These are phyloP conservation scores for Artibeus jamaicensis DNA, from an alignment of 2,797 vertebrate species.

Conservation along the genomic window DNA sequence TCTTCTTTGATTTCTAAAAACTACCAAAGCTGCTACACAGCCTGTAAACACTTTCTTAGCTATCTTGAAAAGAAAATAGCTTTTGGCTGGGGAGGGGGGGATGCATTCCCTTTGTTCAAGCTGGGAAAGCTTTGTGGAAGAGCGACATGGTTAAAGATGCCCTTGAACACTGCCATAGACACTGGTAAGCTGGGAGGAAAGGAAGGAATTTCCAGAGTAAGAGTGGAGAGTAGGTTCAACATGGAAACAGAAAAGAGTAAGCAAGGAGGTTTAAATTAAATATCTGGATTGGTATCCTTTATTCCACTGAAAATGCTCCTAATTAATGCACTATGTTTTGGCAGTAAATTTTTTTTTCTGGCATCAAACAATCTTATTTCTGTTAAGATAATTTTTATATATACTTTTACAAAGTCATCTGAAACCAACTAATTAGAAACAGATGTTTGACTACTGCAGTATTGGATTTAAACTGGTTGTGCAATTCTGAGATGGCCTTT, in stretches of 20 bases:
- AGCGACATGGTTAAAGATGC: not conserved
- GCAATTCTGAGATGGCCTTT: not conserved
- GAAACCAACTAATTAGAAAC: conserved; percentile 22
- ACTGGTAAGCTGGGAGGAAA: not conserved
- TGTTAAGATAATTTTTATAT: conserved; percentile 10
- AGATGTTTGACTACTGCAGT: not conserved
- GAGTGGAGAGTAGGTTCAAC: not conserved
- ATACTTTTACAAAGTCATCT: not conserved
- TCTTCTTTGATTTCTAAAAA: not conserved
- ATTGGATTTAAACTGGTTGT: conserved; percentile 9
- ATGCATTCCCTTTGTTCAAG: not conserved
- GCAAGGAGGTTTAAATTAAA: conserved; percentile 17
- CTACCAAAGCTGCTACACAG: not conserved
- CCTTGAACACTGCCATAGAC: not conserved
- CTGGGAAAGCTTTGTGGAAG: not conserved
- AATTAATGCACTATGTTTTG: not conserved
- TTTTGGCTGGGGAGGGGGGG: not conserved
- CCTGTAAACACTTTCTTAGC: not conserved
- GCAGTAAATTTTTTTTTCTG: not conserved
- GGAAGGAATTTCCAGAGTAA: not conserved
- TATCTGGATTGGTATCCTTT: not conserved
- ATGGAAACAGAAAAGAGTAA: not conserved
- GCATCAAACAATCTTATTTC: conserved; percentile 1
- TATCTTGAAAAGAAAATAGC: conserved; percentile 62
- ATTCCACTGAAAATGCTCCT: not conserved